Base-by-base conservation (phyloP, 1,140 invertebrate species). In the Magallana ariakensis region DNA sequence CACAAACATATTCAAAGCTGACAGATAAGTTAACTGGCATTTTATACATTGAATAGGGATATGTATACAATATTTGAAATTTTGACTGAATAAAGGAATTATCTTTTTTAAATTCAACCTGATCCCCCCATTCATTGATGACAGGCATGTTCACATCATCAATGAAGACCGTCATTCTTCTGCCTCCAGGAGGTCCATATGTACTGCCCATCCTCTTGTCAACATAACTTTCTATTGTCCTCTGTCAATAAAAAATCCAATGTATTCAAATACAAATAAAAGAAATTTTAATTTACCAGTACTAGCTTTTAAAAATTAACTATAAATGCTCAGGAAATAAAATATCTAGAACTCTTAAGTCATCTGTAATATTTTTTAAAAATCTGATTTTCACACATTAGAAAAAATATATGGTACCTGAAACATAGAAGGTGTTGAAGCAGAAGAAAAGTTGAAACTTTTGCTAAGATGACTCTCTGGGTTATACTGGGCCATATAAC, bases 101-200 rank as follows among this genome's bases (percentile, higher is more conserved):
- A 46, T 46, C 33, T 46, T 46, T 46, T 46, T 46, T 46, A 62
- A 19, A 33, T 53, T 26, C 54, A 93, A 96, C 96, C 95, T 98
- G 97, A 95, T 98, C 97, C n/a, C 97, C 97, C 97, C 97, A 98
- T 94, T 98, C 97, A 94, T 98, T 99, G 58, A 99, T 98, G 93
- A 98, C 96, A 0, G 98, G 98, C 91, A 99, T 96, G 95, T 99
- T 99, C 70, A 99, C 97, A 92, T 99, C 98, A 93, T 99, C 98
- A 85, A 99, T 97, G 91, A 99, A 99, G 10, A 99, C 96, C 16
- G 98, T 96, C 97, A 99, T 97, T 93, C 97, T 98, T 90, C 97
- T 98, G 6, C 98, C 98, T 90, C 97, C 97, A 3, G 98, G 96
- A 19, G 98, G 98, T 1, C 98, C 98, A 95, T 98, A 99, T 0